phyloP scores from a whole-genome alignment of 2,797 vertebrate genomes.

The Argya squamiceps region DNA sequence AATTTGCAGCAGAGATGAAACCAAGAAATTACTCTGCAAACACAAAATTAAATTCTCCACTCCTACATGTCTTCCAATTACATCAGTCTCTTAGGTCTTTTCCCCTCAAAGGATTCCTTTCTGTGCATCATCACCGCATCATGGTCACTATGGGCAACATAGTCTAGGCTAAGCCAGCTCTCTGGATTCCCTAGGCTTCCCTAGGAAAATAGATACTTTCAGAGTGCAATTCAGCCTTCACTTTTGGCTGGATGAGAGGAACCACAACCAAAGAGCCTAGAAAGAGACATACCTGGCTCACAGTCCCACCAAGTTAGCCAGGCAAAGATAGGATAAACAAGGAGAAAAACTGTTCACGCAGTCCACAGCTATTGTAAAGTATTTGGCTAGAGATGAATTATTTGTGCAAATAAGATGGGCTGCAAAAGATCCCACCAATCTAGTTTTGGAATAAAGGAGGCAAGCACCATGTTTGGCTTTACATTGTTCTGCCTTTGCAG shows the following conservation, averaged over 20 bases:
- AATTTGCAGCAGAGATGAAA: neutral
- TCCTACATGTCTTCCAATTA: neutral
- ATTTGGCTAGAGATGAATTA: neutral
- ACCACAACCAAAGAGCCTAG: neutral
- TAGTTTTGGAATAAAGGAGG: neutral
- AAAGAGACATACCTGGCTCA: neutral
- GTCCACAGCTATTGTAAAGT: neutral
- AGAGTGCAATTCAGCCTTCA: neutral
- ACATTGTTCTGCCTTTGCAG: neutral
- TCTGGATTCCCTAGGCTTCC: neutral
- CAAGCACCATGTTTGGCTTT: neutral
- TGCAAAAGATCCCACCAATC: neutral
- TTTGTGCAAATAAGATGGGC: neutral
- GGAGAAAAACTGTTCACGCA: neutral
- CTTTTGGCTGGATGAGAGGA: neutral
- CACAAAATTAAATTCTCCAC: neutral
- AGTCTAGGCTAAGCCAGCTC: neutral
- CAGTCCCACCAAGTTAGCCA: neutral
- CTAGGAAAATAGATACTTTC: neutral
- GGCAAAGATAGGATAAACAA: neutral
- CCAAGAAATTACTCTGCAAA: neutral
- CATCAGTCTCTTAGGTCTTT: neutral
- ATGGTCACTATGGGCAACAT: neutral
- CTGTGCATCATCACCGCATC: neutral
- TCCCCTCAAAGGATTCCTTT: neutral